These are phyloP conservation scores for Vanessa atalanta DNA, from an alignment of 1,140 invertebrate genomes.

Conservation along the genomic window DNA sequence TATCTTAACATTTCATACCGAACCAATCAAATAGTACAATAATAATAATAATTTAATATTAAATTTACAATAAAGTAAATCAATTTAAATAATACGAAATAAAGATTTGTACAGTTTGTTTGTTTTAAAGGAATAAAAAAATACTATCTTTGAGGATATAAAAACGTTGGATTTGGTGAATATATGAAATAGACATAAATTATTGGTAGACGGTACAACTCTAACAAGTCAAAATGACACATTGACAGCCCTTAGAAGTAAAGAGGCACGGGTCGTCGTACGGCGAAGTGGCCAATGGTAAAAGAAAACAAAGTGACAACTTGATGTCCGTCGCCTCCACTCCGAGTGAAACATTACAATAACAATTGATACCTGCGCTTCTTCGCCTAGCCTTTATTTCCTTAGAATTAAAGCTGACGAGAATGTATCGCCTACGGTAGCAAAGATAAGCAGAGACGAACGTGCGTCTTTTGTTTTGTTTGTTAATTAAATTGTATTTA, in stretches of 20 bases:
- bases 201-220: too few species aligned
- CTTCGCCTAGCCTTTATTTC: conserved; percentile 47
- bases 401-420: conserved; percentile 46
- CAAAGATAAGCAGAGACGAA: conserved; percentile 33
- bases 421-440: conserved; percentile 29
- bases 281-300: conserved; percentile 60
- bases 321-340: conserved; percentile 64
- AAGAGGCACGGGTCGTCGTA: conserved; percentile 60
- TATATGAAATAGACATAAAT: too few species aligned
- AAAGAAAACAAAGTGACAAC: conserved; percentile 77
- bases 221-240: too few species aligned
- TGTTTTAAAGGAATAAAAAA: too few species aligned
- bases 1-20: not conserved
- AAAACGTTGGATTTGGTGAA: too few species aligned
- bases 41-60: too few species aligned
- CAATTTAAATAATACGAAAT: too few species aligned
- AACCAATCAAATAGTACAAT: not conserved
- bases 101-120: too few species aligned
- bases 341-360: conserved; percentile 72
- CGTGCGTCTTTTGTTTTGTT: conserved; percentile 46
- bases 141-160: too few species aligned
- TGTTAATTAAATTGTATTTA: conserved; percentile 63
- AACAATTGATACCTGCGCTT: conserved; percentile 56
- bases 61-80: too few species aligned
- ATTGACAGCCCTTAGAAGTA: conserved; percentile 52